A percentile compares a stretch with the other conserved stretches of the same genome.
These are phyloP conservation scores for Drosophila ficusphila DNA, from an alignment of 1,140 invertebrate genomes.

Conservation along the genomic window DNA sequence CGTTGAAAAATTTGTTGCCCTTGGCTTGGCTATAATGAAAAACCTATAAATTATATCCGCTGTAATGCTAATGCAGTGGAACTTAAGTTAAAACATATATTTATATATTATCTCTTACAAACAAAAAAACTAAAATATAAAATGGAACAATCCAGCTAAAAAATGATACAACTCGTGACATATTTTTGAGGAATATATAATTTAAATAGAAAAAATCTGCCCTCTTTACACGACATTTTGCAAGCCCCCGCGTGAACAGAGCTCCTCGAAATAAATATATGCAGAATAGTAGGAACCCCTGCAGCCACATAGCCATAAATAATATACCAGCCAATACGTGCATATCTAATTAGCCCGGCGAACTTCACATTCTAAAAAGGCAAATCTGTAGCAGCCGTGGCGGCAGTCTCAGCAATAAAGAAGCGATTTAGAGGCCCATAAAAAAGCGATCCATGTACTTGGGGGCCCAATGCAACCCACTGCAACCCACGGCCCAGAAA, in stretches of 20 bases:
- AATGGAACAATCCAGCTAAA: too few species aligned
- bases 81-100: too few species aligned
- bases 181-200: too few species aligned
- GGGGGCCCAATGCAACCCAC: conserved; percentile 2
- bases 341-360: conserved; percentile 69
- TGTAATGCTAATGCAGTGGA: too few species aligned
- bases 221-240: not conserved
- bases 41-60: too few species aligned
- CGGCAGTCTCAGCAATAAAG: conserved; percentile 53
- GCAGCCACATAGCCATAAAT: conserved; percentile 18
- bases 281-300: not conserved
- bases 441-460: conserved; percentile 29
- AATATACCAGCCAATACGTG: conserved; percentile 49
- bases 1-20: too few species aligned
- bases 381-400: conserved; percentile 26
- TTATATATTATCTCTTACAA: too few species aligned
- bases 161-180: too few species aligned
- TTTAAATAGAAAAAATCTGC: too few species aligned
- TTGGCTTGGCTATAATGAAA: too few species aligned
- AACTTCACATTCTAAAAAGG: conserved; percentile 59
- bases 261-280: not conserved
- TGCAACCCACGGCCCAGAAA: conserved; percentile 12
- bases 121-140: too few species aligned
- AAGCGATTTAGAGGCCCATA: conserved; percentile 67
- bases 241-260: not conserved